These are phyloP conservation scores for Chiloscyllium punctatum DNA, from an alignment of 2,797 vertebrate species.

Conservation along the genomic window DNA sequence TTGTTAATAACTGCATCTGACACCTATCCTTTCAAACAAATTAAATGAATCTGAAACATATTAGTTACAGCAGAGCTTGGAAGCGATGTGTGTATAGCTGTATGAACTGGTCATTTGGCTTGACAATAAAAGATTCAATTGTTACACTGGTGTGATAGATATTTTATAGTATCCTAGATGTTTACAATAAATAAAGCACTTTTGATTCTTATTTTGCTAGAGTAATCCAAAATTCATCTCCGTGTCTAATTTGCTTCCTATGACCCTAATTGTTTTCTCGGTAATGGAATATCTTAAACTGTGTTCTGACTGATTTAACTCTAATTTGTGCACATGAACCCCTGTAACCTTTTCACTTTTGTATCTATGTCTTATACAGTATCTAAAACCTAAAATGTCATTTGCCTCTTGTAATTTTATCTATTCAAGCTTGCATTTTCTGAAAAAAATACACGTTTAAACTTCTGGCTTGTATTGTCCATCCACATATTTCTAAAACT, in stretches of 20 bases:
- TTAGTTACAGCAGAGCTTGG: neutral
- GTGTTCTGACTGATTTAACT: neutral
- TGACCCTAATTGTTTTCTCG: neutral
- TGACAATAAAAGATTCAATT: neutral
- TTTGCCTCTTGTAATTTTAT: neutral
- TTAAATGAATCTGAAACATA: too few species aligned
- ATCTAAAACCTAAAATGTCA: neutral
- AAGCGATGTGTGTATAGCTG: neutral
- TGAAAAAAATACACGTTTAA: neutral
- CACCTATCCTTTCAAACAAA: neutral
- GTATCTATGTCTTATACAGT: neutral
- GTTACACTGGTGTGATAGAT: neutral
- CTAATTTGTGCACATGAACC: neutral
- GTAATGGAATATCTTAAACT: neutral
- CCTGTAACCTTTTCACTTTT: neutral
- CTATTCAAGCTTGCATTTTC: neutral
- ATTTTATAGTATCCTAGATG: neutral
- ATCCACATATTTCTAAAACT: neutral
- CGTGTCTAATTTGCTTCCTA: neutral
- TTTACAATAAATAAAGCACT: neutral
- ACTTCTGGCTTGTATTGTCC: neutral
- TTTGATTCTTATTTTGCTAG: neutral
- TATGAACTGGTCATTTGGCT: neutral
- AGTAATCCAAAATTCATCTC: neutral
- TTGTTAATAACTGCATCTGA: neutral